These are phyloP conservation scores for Xenopus petersii DNA, from an alignment of 2,797 vertebrate genomes.

Conservation along the genomic window DNA sequence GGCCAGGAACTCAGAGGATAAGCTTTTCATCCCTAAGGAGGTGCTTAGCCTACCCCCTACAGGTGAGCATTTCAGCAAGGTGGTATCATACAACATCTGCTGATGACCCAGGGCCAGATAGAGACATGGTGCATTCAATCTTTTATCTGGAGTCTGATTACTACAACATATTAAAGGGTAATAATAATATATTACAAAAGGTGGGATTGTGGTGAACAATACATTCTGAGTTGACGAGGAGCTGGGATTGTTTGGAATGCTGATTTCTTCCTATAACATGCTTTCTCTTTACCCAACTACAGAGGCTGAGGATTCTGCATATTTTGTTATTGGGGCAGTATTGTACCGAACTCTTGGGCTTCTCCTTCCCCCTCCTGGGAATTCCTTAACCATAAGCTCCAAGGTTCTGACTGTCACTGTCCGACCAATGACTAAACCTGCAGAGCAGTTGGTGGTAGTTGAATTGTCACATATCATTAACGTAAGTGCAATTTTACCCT, in stretches of 20 bases:
- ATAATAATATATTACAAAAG: too few species aligned
- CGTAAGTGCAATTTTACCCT: constrained; percentile 62
- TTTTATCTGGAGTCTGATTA: not conserved
- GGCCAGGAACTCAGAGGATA: constrained; percentile 93
- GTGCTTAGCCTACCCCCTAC: constrained; percentile 84
- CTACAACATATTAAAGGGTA: too few species aligned
- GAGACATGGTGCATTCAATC: not conserved
- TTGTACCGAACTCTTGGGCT: constrained; percentile 88
- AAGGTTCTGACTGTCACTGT: constrained; percentile 92
- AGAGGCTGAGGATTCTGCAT: constrained; percentile 85
- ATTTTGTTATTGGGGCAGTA: constrained; percentile 93
- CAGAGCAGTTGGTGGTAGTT: constrained; percentile 87
- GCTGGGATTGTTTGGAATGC: too few species aligned
- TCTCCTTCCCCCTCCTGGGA: constrained; percentile 85
- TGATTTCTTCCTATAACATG: too few species aligned
- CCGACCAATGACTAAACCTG: constrained; percentile 81
- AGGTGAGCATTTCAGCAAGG: constrained; percentile 61
- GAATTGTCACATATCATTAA: constrained; percentile 86
- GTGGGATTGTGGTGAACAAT: too few species aligned
- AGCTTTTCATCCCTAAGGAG: constrained; percentile 94
- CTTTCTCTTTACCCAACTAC: constrained; percentile 32
- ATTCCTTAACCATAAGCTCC: constrained; percentile 85
- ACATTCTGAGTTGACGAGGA: too few species aligned
- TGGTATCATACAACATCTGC: too few species aligned
- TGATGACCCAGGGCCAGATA: too few species aligned